A percentile compares a stretch with the other conserved stretches of the same genome.
Conservation (phyloP, 2,797 vertebrate genomes). For the Furcifer pardalis region DNA sequence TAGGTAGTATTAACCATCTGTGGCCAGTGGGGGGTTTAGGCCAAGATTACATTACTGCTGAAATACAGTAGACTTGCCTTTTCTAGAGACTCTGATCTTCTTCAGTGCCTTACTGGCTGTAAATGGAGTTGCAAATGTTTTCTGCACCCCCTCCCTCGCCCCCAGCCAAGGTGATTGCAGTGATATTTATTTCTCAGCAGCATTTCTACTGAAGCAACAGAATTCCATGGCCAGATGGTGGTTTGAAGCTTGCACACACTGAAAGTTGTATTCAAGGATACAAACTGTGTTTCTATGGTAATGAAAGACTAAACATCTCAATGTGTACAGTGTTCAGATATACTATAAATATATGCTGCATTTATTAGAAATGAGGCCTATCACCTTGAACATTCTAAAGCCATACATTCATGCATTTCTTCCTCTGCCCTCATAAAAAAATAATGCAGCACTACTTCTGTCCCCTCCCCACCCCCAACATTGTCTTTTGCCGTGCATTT, state of each 20-base stretch:
- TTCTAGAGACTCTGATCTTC: conserved; percentile 25
- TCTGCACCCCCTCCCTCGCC: background rate
- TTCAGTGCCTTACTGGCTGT: conserved; percentile 18
- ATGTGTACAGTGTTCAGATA: conserved; percentile 57
- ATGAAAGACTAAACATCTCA: conserved; percentile 61
- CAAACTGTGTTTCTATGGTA: conserved; percentile 65
- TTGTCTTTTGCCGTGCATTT: background rate
- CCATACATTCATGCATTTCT: background rate
- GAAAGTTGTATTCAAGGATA: conserved; percentile 59
- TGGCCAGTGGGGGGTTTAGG: background rate
- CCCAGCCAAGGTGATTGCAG: conserved; percentile 54
- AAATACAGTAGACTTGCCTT: conserved; percentile 22
- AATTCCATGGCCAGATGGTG: conserved; percentile 66
- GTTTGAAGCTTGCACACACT: conserved; percentile 53
- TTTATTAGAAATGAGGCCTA: conserved; percentile 45
- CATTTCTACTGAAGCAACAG: conserved; percentile 62
- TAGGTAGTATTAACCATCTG: background rate
- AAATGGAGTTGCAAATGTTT: conserved; percentile 23
- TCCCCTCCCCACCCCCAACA: background rate
- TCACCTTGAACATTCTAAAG: background rate
- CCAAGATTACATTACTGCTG: background rate
- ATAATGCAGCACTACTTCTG: background rate
- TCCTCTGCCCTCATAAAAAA: background rate
- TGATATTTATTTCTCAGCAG: conserved; percentile 58
- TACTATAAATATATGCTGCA: conserved; percentile 47